Evolutionary conservation across 2,113 vertebrate species (phyloP), one percentile per base, ranked within the genome.

Genomic region (Semnornis frantzii): DNA sequence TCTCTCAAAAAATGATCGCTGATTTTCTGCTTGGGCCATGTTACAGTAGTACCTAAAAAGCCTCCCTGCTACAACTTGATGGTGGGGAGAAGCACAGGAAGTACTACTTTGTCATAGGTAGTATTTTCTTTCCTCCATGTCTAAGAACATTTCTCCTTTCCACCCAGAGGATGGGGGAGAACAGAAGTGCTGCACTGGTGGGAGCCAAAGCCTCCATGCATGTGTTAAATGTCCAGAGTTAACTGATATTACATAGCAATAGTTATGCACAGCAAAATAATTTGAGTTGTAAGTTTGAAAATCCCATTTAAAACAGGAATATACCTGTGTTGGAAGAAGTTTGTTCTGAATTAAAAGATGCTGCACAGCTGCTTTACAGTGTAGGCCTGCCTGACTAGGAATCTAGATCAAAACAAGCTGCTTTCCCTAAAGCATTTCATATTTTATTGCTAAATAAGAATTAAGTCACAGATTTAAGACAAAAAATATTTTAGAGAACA

Each of bases 301-400:
- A n/a, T 3, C 1, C 2, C 4, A 4, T 17, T 28, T 44, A 10
- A 39, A 52, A 12, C 2, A 12, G 12, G 3, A 89, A 59, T 1
- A 9, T 2, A 44, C 0, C 4, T 54, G 8, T 1, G 1, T 7
- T 48, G 1, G 3, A 57, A 24, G 4, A 3, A 4, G 1, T 4
- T 65, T n/a, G 10, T 46, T 19, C 6, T 9, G 7, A 55, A 57
- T 10, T 1, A 4, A 33, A 78, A 42, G 20, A 15, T 9, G 4
- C 6, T 28, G 39, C 8, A 19, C 5, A 33, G 3, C 13, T 82
- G 13, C 15, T 50, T 27, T 27, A 6, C 2, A 44, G 15, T 0
- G 2, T 10, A 19, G 2, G 15, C 21, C 10, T 54, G 9, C 24
- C 3, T 15, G 9, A 6, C 12, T 13, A 5, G 14, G 10, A 4